Conservation (phyloP, 92 coral and sea anemone species). For the Diadumene lineata region DNA sequence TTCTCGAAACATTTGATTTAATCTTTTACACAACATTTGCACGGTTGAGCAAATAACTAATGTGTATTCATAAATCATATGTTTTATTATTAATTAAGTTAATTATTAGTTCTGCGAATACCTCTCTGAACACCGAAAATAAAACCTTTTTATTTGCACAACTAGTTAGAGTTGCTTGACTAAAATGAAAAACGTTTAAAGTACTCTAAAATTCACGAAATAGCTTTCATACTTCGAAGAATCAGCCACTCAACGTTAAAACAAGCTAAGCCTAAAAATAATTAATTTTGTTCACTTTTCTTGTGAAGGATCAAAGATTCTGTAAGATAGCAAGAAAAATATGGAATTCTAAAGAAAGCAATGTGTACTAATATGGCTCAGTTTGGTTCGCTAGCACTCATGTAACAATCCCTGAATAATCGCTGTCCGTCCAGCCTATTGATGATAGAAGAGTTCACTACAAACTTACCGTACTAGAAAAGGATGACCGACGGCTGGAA, state of each 20-base stretch:
- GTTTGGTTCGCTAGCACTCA: too few species aligned
- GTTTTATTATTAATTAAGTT: slow-evolving; percentile 1
- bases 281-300: too few species aligned
- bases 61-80: not conserved
- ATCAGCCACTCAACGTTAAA: not conserved
- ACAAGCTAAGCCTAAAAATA: too few species aligned
- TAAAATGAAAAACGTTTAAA: not conserved
- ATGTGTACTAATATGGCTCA: too few species aligned
- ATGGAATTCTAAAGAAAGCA: too few species aligned
- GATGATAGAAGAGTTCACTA: too few species aligned
- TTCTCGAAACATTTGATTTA: not conserved
- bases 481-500: not conserved
- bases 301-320: too few species aligned
- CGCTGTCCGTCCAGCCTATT: too few species aligned
- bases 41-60: not conserved
- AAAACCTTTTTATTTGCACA: not conserved
- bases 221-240: slow-evolving; percentile 1
- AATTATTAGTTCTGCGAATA: not conserved
- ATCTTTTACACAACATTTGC: too few species aligned
- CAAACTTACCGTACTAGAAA: slow-evolving; percentile 5
- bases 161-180: not conserved
- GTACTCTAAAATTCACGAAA: not conserved
- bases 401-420: too few species aligned
- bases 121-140: not conserved
- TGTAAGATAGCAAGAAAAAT: too few species aligned